A percentile compares a stretch with the other conserved stretches of the same genome.
Conservation (phyloP, 2,888 invertebrate genomes). For the Helobdella robusta region DNA sequence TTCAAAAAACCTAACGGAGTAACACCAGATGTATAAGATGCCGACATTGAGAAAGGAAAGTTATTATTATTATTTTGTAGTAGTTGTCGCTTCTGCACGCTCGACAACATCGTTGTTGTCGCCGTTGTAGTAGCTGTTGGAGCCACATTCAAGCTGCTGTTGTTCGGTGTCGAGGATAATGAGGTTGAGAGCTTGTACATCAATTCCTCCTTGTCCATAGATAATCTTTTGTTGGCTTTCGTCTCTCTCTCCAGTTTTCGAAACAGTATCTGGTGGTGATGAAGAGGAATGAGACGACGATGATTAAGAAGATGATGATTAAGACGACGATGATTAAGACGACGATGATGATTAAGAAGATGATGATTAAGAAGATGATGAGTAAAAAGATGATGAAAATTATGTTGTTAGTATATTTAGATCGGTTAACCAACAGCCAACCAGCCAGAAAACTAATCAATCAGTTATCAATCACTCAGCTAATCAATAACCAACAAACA, state of each 20-base stretch:
- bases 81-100: no score
- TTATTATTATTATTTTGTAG: neutral
- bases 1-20: no score
- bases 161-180: no score
- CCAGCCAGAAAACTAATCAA: neutral
- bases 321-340: neutral
- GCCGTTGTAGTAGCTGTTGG: neutral
- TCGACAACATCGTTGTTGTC: no score
- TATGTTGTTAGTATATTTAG: neutral
- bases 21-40: constrained; percentile 5
- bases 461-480: neutral
- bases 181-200: constrained; percentile 75
- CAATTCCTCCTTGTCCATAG: constrained; percentile 76
- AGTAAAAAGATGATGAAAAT: neutral
- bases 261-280: constrained; percentile 62
- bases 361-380: neutral
- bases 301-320: neutral
- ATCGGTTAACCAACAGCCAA: neutral
- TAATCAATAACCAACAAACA: no score
- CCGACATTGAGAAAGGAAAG: neutral
- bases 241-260: constrained; percentile 61
- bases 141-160: neutral
- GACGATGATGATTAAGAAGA: neutral
- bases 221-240: constrained; percentile 67
- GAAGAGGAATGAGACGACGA: neutral